Conservation (phyloP, 2,113 vertebrate genomes). For the Pao palembangensis region DNA sequence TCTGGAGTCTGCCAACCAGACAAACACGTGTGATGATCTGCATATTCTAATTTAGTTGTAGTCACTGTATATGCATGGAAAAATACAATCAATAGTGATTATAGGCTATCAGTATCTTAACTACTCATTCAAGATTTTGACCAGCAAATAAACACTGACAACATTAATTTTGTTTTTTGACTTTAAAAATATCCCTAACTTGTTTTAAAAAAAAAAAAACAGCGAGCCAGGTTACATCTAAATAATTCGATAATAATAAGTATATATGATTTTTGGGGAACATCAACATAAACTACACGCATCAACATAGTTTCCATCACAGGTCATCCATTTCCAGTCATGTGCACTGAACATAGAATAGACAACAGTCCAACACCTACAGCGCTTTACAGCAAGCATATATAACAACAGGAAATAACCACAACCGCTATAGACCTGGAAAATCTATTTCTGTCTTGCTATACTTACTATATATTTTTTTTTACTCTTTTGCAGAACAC, state of each 20-base stretch:
- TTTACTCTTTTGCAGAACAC: background rate
- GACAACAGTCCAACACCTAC: slow-evolving; percentile 45
- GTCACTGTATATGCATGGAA: too few species aligned
- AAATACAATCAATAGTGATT: background rate
- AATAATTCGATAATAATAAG: too few species aligned
- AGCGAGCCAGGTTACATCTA: too few species aligned
- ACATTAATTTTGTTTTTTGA: too few species aligned
- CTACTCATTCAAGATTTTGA: too few species aligned
- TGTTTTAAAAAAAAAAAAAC: too few species aligned
- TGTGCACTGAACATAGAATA: slow-evolving; percentile 63
- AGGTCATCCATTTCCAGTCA: slow-evolving; percentile 69
- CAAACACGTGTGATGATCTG: too few species aligned
- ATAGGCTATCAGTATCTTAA: background rate
- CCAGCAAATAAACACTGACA: background rate
- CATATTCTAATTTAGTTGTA: background rate
- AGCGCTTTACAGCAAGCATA: slow-evolving; percentile 11
- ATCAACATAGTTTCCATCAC: slow-evolving; percentile 69
- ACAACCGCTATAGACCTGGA: background rate
- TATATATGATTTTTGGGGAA: background rate
- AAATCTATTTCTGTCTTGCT: background rate
- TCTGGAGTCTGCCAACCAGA: slow-evolving; percentile 5
- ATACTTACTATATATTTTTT: background rate
- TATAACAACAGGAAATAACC: slow-evolving; percentile 21
- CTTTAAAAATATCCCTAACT: too few species aligned
- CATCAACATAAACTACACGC: background rate